Conservation (phyloP, 2,888 invertebrate genomes). For the Callyntrura sp. region DNA sequence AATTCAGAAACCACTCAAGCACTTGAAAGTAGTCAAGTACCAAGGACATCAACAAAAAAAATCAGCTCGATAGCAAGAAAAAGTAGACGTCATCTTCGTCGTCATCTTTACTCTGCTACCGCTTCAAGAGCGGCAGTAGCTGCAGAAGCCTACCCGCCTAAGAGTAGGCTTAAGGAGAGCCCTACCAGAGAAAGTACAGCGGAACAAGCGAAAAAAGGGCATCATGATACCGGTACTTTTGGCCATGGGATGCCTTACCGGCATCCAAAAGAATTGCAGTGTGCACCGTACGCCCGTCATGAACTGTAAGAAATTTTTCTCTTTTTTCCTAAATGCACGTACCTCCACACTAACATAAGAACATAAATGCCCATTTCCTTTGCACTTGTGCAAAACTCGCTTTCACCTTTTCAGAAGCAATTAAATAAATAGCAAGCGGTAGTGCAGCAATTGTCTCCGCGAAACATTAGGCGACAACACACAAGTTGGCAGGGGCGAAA, state of each 20-base stretch:
- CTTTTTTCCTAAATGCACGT: background rate
- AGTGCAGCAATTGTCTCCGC: too few species aligned
- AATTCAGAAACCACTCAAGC: constrained; percentile 21
- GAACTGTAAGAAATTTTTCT: constrained; percentile 81
- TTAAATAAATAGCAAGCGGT: too few species aligned
- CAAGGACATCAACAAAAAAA: constrained; percentile 5
- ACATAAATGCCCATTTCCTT: too few species aligned
- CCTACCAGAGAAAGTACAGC: background rate
- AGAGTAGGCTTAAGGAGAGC: background rate
- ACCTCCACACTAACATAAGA: too few species aligned
- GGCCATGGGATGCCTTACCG: constrained; percentile 82
- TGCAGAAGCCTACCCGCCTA: background rate
- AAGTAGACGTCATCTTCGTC: too few species aligned
- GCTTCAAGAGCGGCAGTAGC: too few species aligned
- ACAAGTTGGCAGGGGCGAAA: too few species aligned
- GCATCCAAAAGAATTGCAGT: constrained; percentile 80
- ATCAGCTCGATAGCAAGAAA: background rate
- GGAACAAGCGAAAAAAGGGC: background rate
- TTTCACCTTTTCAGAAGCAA: too few species aligned
- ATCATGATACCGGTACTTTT: constrained; percentile 82
- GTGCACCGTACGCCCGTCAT: constrained; percentile 79
- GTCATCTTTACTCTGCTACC: background rate
- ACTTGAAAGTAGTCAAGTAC: constrained; percentile 1
- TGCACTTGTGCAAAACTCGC: too few species aligned
- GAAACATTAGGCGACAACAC: too few species aligned